Evolutionary conservation across 1,140 invertebrate species (phyloP).

Genomic region (Diabrotica virgifera): DNA sequence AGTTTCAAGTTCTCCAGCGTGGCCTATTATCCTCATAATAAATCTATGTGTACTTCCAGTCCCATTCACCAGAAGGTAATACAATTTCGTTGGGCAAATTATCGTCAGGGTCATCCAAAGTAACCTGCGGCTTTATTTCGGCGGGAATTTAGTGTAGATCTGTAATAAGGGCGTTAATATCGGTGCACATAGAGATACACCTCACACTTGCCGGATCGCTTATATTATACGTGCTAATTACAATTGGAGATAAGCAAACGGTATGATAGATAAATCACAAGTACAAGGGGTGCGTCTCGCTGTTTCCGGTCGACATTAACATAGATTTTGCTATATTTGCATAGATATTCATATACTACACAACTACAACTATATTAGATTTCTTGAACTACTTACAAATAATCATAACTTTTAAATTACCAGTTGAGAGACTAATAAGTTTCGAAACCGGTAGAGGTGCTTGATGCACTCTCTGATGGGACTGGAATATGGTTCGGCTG

Average conservation of each 20-base stretch:
- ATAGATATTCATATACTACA: too few species aligned
- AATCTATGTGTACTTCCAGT: slow-evolving; percentile 3
- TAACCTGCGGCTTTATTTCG: slow-evolving; percentile 16
- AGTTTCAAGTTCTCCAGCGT: slow-evolving; percentile 6
- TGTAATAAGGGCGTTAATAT: slow-evolving; percentile 25
- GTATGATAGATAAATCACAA: slow-evolving; percentile 28
- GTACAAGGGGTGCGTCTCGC: slow-evolving; percentile 16
- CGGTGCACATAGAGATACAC: slow-evolving; percentile 11
- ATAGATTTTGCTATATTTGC: slow-evolving; percentile 3
- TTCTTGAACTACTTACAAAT: too few species aligned
- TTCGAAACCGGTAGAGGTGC: too few species aligned
- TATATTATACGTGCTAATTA: slow-evolving; percentile 35
- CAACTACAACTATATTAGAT: too few species aligned
- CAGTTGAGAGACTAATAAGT: too few species aligned
- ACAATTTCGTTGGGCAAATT: slow-evolving; percentile 8
- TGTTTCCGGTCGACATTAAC: slow-evolving; percentile 23
- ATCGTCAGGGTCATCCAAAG: slow-evolving; percentile 11
- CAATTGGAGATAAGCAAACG: slow-evolving; percentile 33
- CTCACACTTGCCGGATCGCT: slow-evolving; percentile 26
- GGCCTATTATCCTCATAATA: slow-evolving; percentile 7
- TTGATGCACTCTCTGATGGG: too few species aligned
- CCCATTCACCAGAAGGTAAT: slow-evolving; percentile 4
- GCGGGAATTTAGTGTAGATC: slow-evolving; percentile 9
- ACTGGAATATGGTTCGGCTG: too few species aligned
- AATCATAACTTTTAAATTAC: too few species aligned